Evolutionary conservation across 2,797 vertebrate genomes (phyloP), one percentile per base, ranked within the genome.

Genomic region (Poeciliopsis paucimaculata): DNA sequence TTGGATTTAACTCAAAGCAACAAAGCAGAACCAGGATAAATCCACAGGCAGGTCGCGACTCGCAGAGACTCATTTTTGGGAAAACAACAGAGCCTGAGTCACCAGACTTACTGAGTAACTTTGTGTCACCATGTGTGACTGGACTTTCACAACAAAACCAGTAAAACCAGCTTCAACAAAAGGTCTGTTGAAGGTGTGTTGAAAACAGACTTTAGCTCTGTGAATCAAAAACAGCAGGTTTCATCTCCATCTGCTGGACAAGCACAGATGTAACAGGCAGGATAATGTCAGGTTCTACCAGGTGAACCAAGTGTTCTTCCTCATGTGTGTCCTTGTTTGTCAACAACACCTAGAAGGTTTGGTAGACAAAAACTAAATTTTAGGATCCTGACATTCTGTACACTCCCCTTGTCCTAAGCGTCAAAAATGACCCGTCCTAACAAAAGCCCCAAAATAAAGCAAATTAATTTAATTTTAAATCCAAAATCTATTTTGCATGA

Each of bases 41-140:
- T 46, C 64, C 12, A 12, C 13, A 43, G 39, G 20, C 45, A 31
- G 16, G 85, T 11, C 79, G 10, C 5, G 68, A 79, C 84, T 31
- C 53, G 83, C n/a, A 31, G 46, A 36, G 39, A 76, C 46, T 64
- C 43, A 73, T 39, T 73, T 62, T 62, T 0, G 4, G 45, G 75
- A 84, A 89, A 79, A 70, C 57, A 47, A 43, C 12, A 43, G 45
- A 79, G 64, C 66, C 66, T 84, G 78, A 86, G 51, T 83, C 78
- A 87, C 51, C 34, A 31, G 10, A 13, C 39, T 71, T n/a, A 66
- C 72, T 81, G 46, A 8, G 31, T 20, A 71, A 76, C 45, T 70
- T 43, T 43, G 23, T 55, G 36, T 71, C 31, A 55, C 62, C 26
- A 16, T 7, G 26, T 71, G 68, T 28, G 20, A 72, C 1, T 11